Conservation (phyloP, 1,140 invertebrate species). For the Eupristina koningsbergeri region DNA sequence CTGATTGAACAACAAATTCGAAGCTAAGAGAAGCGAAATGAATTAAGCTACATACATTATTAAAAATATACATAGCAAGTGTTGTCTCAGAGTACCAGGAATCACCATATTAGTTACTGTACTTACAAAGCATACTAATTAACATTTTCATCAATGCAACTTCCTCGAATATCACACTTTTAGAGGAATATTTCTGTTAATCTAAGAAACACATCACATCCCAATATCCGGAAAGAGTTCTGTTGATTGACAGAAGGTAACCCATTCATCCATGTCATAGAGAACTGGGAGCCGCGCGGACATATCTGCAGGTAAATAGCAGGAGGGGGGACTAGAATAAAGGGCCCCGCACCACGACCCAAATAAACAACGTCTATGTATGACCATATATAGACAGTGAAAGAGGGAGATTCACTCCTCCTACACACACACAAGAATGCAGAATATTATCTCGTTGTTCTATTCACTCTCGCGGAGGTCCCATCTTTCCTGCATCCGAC, state of each 20-base stretch:
- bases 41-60: not conserved
- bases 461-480: too few species aligned
- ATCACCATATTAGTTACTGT: too few species aligned
- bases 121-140: too few species aligned
- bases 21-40: not conserved
- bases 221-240: not conserved
- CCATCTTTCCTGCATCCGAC: too few species aligned
- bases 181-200: too few species aligned
- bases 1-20: not conserved
- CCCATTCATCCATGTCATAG: not conserved
- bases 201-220: too few species aligned
- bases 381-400: slow-evolving; percentile 39
- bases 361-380: not conserved
- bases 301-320: not conserved
- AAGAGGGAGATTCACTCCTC: slow-evolving; percentile 1
- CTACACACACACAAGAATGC: not conserved
- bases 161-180: too few species aligned
- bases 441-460: not conserved
- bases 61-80: too few species aligned
- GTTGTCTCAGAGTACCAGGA: too few species aligned
- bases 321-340: slow-evolving; percentile 1
- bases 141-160: too few species aligned
- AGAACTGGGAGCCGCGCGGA: not conserved
- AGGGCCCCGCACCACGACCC: not conserved
- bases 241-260: not conserved